Evolutionary conservation across 2,888 invertebrate species (phyloP).

Genomic region (Drosophila helvetica): DNA sequence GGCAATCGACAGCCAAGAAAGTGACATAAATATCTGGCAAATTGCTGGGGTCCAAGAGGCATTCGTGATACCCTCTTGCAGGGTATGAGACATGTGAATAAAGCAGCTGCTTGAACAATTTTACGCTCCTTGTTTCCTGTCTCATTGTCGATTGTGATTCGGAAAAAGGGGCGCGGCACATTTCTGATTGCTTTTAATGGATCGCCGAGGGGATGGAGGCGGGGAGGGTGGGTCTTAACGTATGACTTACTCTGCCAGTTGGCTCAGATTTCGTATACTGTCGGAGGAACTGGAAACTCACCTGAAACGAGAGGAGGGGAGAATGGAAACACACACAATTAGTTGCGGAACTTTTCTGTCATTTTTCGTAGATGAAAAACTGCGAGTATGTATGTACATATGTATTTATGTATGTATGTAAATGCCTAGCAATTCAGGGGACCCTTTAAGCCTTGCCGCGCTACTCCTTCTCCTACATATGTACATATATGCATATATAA

Average conservation of each 20-base stretch:
- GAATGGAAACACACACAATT: conserved; percentile 15
- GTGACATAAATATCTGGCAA: too few species aligned
- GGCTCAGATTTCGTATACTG: conserved; percentile 8
- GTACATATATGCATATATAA: conserved; percentile 38
- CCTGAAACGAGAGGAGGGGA: conserved; percentile 51
- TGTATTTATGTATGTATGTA: too few species aligned
- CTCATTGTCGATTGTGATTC: conserved; percentile 22
- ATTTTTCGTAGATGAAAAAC: conserved; percentile 1
- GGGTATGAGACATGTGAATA: not conserved
- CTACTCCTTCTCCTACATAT: not conserved
- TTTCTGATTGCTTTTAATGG: not conserved
- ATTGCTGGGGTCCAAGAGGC: too few species aligned
- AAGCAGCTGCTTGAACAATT: conserved; percentile 40
- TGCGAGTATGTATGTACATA: too few species aligned
- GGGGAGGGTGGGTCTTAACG: not conserved
- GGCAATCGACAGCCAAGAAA: too few species aligned
- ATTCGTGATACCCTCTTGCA: not conserved
- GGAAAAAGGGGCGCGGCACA: conserved; percentile 8
- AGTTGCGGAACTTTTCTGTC: conserved; percentile 17
- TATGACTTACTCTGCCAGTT: conserved; percentile 17
- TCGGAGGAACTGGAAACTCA: conserved; percentile 40
- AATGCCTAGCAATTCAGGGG: not conserved
- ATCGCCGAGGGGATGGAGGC: not conserved
- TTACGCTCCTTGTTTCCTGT: conserved; percentile 49
- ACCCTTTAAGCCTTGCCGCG: conserved; percentile 5